phyloP scores from a whole-genome alignment of 2,888 invertebrate species.

The Oscheius myriophilus region DNA sequence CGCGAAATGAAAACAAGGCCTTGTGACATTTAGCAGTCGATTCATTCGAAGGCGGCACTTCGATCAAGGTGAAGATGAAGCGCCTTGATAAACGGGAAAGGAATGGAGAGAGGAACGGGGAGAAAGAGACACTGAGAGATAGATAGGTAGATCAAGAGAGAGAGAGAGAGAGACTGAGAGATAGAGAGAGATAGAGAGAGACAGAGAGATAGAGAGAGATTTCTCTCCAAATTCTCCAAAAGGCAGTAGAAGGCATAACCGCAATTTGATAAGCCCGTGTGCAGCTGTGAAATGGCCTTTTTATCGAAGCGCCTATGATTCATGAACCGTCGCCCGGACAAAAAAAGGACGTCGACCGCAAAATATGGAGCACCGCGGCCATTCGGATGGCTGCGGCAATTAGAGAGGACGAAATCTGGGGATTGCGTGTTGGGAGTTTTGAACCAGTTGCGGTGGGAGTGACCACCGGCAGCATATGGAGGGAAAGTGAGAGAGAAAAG shows the following conservation, averaged over 20 bases:
- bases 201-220: slow-evolving; percentile 7
- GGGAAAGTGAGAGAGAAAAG: slow-evolving; percentile 8
- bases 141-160: slow-evolving; percentile 5
- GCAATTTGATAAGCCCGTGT: not conserved
- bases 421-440: slow-evolving; percentile 25
- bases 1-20: no score
- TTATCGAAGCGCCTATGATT: slow-evolving; percentile 3
- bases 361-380: slow-evolving; percentile 26
- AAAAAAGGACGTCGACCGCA: slow-evolving; percentile 9
- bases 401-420: slow-evolving; percentile 20
- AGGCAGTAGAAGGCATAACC: no score
- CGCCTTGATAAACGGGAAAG: slow-evolving; percentile 1
- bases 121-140: not conserved
- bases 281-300: not conserved
- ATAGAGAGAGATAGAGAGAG: slow-evolving; percentile 6
- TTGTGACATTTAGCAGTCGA: no score
- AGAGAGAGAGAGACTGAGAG: not conserved
- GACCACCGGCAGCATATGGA: not conserved
- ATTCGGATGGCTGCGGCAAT: slow-evolving; percentile 14
- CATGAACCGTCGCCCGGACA: slow-evolving; percentile 1
- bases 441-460: not conserved
- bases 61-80: not conserved
- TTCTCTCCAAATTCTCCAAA: no score
- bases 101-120: not conserved
- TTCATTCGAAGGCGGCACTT: not conserved